Evolutionary conservation across 2,797 vertebrate species (phyloP).

Genomic region (Anniella stebbinsi): DNA sequence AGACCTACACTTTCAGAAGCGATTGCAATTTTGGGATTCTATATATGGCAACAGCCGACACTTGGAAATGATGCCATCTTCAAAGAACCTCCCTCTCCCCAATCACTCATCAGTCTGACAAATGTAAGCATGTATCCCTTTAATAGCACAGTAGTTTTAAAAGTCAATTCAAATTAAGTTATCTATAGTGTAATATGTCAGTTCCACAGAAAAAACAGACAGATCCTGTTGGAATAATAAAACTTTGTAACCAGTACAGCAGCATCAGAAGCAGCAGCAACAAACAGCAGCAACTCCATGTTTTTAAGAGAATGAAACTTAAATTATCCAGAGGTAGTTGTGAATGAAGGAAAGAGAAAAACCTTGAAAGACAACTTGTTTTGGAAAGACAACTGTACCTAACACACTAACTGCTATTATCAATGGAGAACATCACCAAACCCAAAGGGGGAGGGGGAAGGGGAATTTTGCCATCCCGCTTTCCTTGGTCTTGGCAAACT

Average conservation of each 20-base stretch:
- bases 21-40: neutral
- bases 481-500: constrained; percentile 14
- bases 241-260: constrained; percentile 35
- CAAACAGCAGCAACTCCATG: constrained; percentile 70
- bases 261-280: constrained; percentile 30
- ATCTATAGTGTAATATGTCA: constrained; percentile 19
- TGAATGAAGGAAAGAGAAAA: constrained; percentile 75
- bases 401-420: constrained; percentile 27
- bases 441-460: neutral
- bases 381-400: constrained; percentile 11
- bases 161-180: constrained; percentile 49
- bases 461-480: constrained; percentile 29
- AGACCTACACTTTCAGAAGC: neutral
- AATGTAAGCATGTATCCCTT: constrained; percentile 35
- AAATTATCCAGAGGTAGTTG: constrained; percentile 84
- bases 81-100: neutral
- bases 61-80: neutral
- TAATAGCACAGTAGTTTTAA: constrained; percentile 35
- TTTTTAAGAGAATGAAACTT: constrained; percentile 76
- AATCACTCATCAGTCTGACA: constrained; percentile 33
- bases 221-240: constrained; percentile 43
- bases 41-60: too few relatives aligned
- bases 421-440: constrained; percentile 17
- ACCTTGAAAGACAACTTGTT: constrained; percentile 49
- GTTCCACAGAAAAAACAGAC: constrained; percentile 49